These are phyloP conservation scores for Microctenopoma stevenorrisi DNA, from an alignment of 2,797 vertebrate genomes.

Conservation along the genomic window DNA sequence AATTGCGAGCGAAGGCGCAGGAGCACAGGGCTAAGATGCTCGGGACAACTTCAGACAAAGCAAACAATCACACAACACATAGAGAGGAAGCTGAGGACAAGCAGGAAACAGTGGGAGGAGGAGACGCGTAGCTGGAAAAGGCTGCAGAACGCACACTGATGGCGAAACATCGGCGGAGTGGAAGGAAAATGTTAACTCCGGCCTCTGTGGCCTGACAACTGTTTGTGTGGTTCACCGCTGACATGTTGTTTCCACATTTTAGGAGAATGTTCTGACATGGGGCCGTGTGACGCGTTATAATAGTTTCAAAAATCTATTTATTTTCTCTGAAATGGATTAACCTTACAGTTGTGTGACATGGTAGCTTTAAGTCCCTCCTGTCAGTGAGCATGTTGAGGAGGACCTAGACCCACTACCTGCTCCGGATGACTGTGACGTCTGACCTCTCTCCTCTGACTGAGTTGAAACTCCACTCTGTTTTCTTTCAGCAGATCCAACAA, in stretches of 20 bases:
- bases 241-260: neutral
- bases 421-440: slow-evolving; percentile 24
- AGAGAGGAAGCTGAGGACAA: slow-evolving; percentile 53
- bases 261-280: neutral
- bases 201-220: slow-evolving; percentile 1
- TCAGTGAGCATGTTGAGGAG: neutral
- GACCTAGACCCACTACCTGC: neutral
- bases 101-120: slow-evolving; percentile 41
- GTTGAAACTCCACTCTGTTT: neutral
- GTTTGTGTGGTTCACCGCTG: neutral
- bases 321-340: slow-evolving; percentile 28
- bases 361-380: slow-evolving; percentile 31
- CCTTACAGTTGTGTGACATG: slow-evolving; percentile 17
- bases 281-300: neutral
- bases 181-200: neutral
- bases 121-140: slow-evolving; percentile 51
- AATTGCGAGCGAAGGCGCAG: slow-evolving; percentile 95
- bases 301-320: slow-evolving; percentile 22
- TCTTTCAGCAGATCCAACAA: slow-evolving; percentile 8
- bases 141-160: slow-evolving; percentile 6
- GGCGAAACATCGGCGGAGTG: slow-evolving; percentile 10
- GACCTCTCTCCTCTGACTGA: slow-evolving; percentile 10
- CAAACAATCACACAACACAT: slow-evolving; percentile 16
- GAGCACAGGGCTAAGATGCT: slow-evolving; percentile 98
- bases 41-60: slow-evolving; percentile 82